These are phyloP conservation scores for Chionoecetes opilio DNA, from an alignment of 1,140 invertebrate genomes.

Conservation along the genomic window DNA sequence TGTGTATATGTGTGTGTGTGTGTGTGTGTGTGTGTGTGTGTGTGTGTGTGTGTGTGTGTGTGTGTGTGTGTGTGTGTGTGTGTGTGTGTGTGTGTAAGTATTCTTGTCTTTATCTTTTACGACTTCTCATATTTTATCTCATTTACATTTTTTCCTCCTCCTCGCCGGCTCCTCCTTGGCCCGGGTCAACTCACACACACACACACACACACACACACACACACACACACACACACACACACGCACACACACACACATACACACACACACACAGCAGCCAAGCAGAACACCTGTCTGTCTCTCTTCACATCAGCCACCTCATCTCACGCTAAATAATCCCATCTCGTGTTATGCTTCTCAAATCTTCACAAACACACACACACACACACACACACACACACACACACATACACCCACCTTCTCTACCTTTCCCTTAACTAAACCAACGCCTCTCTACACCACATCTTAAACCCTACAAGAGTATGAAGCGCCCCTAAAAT, in stretches of 20 bases:
- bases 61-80: constrained; percentile 33
- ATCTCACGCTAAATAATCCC: too few species aligned
- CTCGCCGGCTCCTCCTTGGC: neutral
- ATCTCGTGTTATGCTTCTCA: too few species aligned
- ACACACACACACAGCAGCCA: constrained; percentile 51
- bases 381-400: too few species aligned
- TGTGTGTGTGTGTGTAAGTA: neutral
- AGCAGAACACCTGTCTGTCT: too few species aligned
- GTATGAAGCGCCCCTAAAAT: neutral
- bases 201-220: too few species aligned
- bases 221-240: too few species aligned
- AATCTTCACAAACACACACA: too few species aligned
- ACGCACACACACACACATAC: constrained; percentile 47
- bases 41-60: constrained; percentile 53
- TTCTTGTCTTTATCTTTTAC: neutral
- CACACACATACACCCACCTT: too few species aligned
- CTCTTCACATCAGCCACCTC: too few species aligned
- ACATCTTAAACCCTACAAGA: too few species aligned
- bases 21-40: constrained; percentile 52
- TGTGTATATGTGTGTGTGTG: constrained; percentile 41
- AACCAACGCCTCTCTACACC: too few species aligned
- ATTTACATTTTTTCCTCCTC: constrained; percentile 30
- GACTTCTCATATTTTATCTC: neutral
- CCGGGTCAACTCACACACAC: neutral
- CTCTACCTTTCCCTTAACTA: too few species aligned